A percentile compares a stretch with the other conserved stretches of the same genome.
These are phyloP conservation scores for Tachuris rubrigastra DNA, from an alignment of 2,113 vertebrate genomes.

Conservation along the genomic window DNA sequence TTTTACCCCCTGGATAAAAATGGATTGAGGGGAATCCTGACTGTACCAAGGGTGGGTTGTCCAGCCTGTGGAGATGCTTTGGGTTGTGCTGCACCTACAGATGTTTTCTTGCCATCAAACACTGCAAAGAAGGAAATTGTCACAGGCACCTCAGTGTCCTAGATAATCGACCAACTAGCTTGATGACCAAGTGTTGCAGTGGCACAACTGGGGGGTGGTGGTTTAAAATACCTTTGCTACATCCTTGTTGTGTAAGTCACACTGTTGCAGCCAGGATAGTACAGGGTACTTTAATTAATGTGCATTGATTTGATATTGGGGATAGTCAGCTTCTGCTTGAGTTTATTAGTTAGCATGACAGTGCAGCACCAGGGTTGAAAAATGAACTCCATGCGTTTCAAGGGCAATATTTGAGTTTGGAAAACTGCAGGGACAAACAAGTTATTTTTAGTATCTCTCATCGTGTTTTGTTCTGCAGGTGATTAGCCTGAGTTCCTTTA, in stretches of 20 bases:
- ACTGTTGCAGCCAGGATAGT: neutral
- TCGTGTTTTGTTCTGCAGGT: neutral
- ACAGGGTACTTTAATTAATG: neutral
- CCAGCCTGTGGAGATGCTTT: neutral
- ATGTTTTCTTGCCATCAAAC: neutral
- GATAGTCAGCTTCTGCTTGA: neutral
- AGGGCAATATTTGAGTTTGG: neutral
- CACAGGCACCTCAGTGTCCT: neutral
- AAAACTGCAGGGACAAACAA: neutral
- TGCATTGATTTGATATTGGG: neutral
- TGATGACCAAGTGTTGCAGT: neutral
- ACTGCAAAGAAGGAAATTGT: neutral
- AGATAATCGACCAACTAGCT: neutral
- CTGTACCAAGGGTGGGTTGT: neutral
- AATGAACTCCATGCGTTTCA: accelerated
- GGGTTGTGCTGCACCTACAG: neutral
- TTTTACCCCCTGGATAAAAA: neutral
- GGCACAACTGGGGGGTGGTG: neutral
- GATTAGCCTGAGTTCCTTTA: neutral
- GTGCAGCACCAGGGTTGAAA: neutral
- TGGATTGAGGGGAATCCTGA: neutral
- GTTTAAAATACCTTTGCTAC: neutral
- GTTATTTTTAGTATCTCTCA: neutral
- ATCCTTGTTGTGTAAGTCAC: neutral
- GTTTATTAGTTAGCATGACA: accelerated